Evolutionary conservation across 2,888 invertebrate genomes (phyloP).

Genomic region (Petrophora chlorosata): DNA sequence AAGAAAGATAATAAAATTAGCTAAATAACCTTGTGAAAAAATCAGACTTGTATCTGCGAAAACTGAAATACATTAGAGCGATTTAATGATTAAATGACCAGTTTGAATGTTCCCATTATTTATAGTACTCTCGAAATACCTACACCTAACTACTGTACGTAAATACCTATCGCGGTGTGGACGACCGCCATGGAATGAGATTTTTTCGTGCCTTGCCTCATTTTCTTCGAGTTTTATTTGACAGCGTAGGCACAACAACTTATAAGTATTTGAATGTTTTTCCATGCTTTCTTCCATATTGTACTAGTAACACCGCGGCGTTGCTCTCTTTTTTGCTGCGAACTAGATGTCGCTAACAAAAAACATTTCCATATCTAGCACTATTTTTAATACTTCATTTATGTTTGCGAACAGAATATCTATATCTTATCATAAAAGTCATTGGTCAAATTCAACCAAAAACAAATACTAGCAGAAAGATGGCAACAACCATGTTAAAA

Average conservation of each 20-base stretch:
- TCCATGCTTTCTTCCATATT: too few species aligned
- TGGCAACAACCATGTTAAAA: too few species aligned
- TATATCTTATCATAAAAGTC: too few species aligned
- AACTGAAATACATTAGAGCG: constrained; percentile 29
- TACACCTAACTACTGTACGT: not conserved
- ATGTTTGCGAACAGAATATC: too few species aligned
- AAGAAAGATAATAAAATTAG: too few species aligned
- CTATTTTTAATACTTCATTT: too few species aligned
- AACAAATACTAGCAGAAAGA: too few species aligned
- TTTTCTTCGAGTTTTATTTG: constrained; percentile 32
- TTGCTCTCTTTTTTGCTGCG: too few species aligned
- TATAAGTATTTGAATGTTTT: constrained; percentile 27
- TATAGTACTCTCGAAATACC: constrained; percentile 48
- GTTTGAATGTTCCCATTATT: constrained; percentile 41
- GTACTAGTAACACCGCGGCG: too few species aligned
- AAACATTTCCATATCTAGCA: too few species aligned
- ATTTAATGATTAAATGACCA: constrained; percentile 42
- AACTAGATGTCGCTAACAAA: too few species aligned
- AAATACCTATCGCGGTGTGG: constrained; percentile 29
- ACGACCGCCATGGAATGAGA: constrained; percentile 31
- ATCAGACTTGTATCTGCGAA: constrained; percentile 7
- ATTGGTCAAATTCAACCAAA: too few species aligned
- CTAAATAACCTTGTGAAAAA: constrained; percentile 5
- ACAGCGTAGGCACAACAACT: constrained; percentile 24
- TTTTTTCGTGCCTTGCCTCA: constrained; percentile 40